Evolutionary conservation across 2,797 vertebrate genomes (phyloP).

Genomic region (Labeo calbasu): DNA sequence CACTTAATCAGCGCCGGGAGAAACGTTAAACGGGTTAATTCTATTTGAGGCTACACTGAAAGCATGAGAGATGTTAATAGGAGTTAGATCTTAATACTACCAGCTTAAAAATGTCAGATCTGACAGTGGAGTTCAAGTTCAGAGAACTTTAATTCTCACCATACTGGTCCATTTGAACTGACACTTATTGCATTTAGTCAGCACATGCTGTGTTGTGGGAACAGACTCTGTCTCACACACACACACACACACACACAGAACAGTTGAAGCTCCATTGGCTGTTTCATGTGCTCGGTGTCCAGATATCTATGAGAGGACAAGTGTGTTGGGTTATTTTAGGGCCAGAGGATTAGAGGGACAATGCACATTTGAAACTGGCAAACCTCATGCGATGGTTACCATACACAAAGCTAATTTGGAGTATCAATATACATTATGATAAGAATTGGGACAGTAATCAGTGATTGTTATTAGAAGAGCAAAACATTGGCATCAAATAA

Average conservation of each 20-base stretch:
- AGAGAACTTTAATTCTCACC: slow-evolving; percentile 12
- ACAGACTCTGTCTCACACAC: neutral
- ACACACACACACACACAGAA: neutral
- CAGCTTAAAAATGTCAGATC: neutral
- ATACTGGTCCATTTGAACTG: neutral
- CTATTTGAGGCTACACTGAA: neutral
- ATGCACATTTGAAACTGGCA: slow-evolving; percentile 30
- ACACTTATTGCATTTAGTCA: slow-evolving; percentile 36
- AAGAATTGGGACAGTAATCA: slow-evolving; percentile 30
- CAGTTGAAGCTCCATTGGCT: slow-evolving; percentile 11
- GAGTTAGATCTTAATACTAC: neutral
- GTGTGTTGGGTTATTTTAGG: slow-evolving; percentile 58
- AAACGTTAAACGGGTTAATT: neutral
- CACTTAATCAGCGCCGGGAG: neutral
- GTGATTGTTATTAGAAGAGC: neutral
- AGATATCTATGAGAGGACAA: slow-evolving; percentile 44
- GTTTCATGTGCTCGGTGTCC: slow-evolving; percentile 46
- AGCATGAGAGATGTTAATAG: neutral
- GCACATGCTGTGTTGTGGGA: slow-evolving; percentile 23
- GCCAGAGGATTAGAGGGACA: slow-evolving; percentile 56
- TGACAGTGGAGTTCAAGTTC: slow-evolving; percentile 21
- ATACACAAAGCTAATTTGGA: neutral
- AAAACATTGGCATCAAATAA: slow-evolving; percentile 12
- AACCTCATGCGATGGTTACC: slow-evolving; percentile 28
- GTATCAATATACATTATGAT: neutral